Percentiles rank a stretch among this genome's conserved stretches.
Conservation (phyloP, 1,140 invertebrate species). For the Piezodorus guildinii region DNA sequence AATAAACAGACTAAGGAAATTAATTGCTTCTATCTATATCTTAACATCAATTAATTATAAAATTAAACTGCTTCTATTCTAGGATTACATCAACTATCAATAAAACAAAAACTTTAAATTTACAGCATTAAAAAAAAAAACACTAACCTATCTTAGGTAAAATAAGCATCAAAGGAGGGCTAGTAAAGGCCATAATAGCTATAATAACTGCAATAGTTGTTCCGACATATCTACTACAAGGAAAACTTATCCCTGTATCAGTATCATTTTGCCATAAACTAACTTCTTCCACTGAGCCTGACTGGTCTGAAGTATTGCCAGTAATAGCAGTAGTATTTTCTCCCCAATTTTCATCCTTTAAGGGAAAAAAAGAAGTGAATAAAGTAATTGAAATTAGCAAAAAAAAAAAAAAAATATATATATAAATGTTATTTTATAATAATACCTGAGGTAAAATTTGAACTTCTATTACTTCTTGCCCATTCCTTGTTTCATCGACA, state of each 20-base stretch:
- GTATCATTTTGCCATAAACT: slow-evolving; percentile 60
- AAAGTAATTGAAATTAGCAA: neutral
- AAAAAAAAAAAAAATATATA: neutral
- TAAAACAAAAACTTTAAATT: no score
- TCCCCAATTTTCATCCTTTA: slow-evolving; percentile 93
- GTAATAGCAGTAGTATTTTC: slow-evolving; percentile 95
- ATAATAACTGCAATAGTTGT: slow-evolving; percentile 63
- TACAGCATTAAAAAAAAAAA: no score
- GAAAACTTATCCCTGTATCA: slow-evolving; percentile 58
- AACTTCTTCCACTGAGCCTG: slow-evolving; percentile 82
- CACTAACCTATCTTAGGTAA: slow-evolving; percentile 65
- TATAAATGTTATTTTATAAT: slow-evolving; percentile 9
- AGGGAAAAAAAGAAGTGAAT: neutral
- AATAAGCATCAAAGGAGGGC: slow-evolving; percentile 87
- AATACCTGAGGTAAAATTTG: slow-evolving; percentile 66
- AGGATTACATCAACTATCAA: no score
- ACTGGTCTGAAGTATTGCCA: slow-evolving; percentile 89
- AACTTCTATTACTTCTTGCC: slow-evolving; percentile 77
- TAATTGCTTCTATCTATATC: neutral
- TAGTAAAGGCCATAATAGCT: slow-evolving; percentile 72
- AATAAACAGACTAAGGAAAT: no score
- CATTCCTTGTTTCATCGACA: slow-evolving; percentile 53
- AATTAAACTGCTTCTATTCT: no score
- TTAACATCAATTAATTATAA: no score
- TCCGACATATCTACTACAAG: slow-evolving; percentile 67